phyloP scores from a whole-genome alignment of 2,113 vertebrate species.

The Brachypodius melanocephalos region DNA sequence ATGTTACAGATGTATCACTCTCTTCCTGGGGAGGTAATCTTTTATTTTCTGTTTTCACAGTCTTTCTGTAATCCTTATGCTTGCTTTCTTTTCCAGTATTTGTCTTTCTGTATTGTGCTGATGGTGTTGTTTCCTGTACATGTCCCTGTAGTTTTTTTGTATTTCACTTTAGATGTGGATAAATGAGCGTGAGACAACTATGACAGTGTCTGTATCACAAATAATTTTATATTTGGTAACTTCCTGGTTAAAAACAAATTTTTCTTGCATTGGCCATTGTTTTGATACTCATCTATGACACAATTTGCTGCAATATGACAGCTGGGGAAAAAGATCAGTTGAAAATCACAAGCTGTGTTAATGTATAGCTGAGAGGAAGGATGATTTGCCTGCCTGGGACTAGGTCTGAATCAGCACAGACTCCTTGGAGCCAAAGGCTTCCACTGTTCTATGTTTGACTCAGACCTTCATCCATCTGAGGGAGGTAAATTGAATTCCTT shows the following conservation, averaged over 20 bases:
- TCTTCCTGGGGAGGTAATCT: background rate
- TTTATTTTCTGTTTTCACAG: background rate
- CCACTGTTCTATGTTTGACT: background rate
- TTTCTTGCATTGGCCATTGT: background rate
- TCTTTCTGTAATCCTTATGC: background rate
- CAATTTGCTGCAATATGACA: background rate
- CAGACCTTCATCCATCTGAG: background rate
- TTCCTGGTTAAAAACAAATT: background rate
- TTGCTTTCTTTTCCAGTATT: background rate
- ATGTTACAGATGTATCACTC: background rate
- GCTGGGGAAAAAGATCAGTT: background rate
- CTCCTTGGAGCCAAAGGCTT: slow-evolving; percentile 23
- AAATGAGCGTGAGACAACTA: background rate
- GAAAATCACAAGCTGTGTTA: background rate
- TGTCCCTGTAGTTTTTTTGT: background rate
- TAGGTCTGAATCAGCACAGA: slow-evolving; percentile 8
- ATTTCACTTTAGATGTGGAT: background rate
- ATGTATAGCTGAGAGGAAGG: background rate
- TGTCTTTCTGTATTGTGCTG: background rate
- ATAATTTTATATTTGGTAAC: background rate
- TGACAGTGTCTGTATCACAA: background rate
- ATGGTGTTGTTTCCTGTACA: background rate
- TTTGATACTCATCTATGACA: background rate
- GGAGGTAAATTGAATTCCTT: slow-evolving; percentile 30
- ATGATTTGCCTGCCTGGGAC: background rate